These are phyloP conservation scores for Nemotelus pantherinus DNA, from an alignment of 2,888 invertebrate genomes.

Conservation along the genomic window DNA sequence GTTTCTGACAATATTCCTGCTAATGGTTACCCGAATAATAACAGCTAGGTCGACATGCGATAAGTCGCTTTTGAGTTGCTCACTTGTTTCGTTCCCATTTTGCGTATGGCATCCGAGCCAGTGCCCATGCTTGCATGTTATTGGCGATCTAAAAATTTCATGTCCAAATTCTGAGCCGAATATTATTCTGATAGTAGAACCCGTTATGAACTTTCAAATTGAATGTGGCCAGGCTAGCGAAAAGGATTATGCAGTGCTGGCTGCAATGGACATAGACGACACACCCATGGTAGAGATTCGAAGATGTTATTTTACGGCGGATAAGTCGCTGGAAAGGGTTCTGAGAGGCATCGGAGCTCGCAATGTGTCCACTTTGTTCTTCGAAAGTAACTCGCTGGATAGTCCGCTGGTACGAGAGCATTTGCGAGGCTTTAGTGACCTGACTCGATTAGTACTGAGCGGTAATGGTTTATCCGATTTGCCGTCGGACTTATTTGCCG, in stretches of 20 bases:
- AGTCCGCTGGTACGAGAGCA: conserved; percentile 70
- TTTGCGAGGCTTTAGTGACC: conserved; percentile 68
- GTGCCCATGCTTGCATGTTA: conserved; percentile 60
- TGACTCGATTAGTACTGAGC: conserved; percentile 69
- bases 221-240: conserved; percentile 60
- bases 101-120: conserved; percentile 47
- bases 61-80: neutral
- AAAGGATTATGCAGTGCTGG: conserved; percentile 58
- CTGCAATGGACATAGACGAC: conserved; percentile 59
- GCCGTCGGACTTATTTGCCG: conserved; percentile 71
- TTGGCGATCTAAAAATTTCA: conserved; percentile 60
- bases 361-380: conserved; percentile 65
- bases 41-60: neutral
- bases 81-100: neutral
- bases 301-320: conserved; percentile 61
- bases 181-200: conserved; percentile 60
- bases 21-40: conserved; percentile 4
- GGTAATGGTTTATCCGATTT: conserved; percentile 72
- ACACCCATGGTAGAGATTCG: conserved; percentile 59
- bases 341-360: conserved; percentile 61
- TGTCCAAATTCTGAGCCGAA: conserved; percentile 60
- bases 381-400: conserved; percentile 67
- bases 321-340: conserved; percentile 64
- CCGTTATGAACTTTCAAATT: conserved; percentile 57
- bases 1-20: neutral